Evolutionary conservation across 2,888 invertebrate species (phyloP).

Genomic region (Pharmacophagus antenor): DNA sequence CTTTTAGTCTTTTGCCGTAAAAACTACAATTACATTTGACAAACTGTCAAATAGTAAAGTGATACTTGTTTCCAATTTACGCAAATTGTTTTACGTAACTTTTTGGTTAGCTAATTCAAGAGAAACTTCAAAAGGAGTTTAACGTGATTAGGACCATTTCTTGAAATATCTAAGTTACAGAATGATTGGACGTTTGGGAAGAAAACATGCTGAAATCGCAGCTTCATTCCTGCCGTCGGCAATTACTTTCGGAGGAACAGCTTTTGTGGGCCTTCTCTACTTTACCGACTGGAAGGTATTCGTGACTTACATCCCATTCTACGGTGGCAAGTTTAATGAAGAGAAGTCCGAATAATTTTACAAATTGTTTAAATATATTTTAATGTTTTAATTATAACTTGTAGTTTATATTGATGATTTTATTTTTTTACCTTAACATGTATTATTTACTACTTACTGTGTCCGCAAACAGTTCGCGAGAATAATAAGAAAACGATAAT

Average conservation of each 20-base stretch:
- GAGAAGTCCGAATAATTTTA: constrained; percentile 49
- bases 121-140: background rate
- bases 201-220: constrained; percentile 82
- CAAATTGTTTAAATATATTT: constrained; percentile 37
- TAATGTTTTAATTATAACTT: constrained; percentile 45
- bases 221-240: constrained; percentile 79
- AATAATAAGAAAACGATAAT: no score
- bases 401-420: constrained; percentile 28
- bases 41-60: background rate
- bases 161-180: constrained; percentile 32
- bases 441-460: no score
- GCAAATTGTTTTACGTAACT: constrained; percentile 31
- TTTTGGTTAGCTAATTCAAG: background rate
- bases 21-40: background rate
- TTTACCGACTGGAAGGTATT: constrained; percentile 90
- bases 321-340: constrained; percentile 85
- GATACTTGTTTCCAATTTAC: background rate
- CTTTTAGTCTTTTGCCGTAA: no score
- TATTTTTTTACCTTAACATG: constrained; percentile 15
- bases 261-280: constrained; percentile 83
- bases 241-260: constrained; percentile 83
- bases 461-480: no score
- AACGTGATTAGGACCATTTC: background rate
- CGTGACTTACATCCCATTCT: constrained; percentile 87
- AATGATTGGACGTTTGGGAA: constrained; percentile 78